Evolutionary conservation across 2,797 vertebrate genomes (phyloP), one percentile per base, ranked within the genome.

Genomic region (Ctenochaetus hawaiiensis): DNA sequence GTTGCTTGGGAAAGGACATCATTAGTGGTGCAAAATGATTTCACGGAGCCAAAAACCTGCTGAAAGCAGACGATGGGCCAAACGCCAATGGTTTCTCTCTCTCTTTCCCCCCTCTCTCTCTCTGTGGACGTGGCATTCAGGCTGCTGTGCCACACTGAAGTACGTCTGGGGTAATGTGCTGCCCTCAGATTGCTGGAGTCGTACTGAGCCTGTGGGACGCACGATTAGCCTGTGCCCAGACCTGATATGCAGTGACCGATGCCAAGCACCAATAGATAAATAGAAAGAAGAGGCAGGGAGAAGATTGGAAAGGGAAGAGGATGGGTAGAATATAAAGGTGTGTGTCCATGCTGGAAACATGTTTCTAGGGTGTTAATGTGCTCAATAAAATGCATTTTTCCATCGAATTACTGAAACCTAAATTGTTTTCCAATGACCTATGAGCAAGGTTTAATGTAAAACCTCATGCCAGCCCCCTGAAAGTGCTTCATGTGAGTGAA

Each of bases 111-210:
- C n/a, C 67, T 8, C 34, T 51, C 45, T 51, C 45, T 63, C 43
- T 54, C 64, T 43, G 51, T 0, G 57, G 91, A 83, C 75, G 13
- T 86, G 81, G 80, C 76, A 83, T 85, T 84, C 77, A 77, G 75
- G 83, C 87, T 66, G 78, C 57, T 69, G 75, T 68, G 84, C 70
- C 74, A 85, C 80, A 70, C 80, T 80, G 54, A 63, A 81, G 85
- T 59, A 54, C 48, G 75, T 83, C 78, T 81, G 62, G 84, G 82
- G 80, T 89, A 87, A 87, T 81, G 72, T 67, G 78, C 75, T 67
- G 75, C 69, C 75, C 81, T 87, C 83, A 79, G 81, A 90, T 77
- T 82, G 86, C 85, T 78, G 75, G 72, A 87, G 80, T 83, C 88
- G 78, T 60, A 47, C 77, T 67, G 85, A 82, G 86, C 80, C 82